A percentile compares a stretch with the other conserved stretches of the same genome.
Evolutionary conservation across 1,140 invertebrate genomes (phyloP).

Genomic region (Dolichoris vasculosae): DNA sequence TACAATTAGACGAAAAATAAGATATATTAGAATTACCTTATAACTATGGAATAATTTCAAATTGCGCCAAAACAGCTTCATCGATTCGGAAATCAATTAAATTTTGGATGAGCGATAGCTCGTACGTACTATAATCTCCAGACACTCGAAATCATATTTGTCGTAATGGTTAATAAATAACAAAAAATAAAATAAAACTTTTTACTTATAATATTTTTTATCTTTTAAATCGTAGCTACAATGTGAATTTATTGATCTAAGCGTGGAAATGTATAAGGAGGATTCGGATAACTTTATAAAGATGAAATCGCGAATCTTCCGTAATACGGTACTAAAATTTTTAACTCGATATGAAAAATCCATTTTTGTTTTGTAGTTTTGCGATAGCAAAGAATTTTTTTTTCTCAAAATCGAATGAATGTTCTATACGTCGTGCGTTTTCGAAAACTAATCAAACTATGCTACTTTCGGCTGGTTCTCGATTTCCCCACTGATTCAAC

Average conservation of each 20-base stretch:
- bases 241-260: slow-evolving; percentile 40
- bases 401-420: neutral
- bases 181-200: neutral
- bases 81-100: neutral
- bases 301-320: neutral
- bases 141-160: too few species aligned
- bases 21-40: neutral
- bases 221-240: neutral
- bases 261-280: neutral
- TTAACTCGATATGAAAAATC: neutral
- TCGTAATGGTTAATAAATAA: too few species aligned
- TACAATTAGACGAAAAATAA: neutral
- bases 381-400: too few species aligned
- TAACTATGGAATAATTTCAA: neutral
- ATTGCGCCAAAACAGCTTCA: too few species aligned
- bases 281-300: neutral
- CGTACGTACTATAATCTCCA: too few species aligned
- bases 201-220: neutral
- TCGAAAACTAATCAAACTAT: slow-evolving; percentile 39
- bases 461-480: neutral
- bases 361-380: neutral
- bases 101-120: neutral
- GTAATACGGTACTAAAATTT: neutral
- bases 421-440: neutral
- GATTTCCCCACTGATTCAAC: slow-evolving; percentile 1